Percentiles rank a stretch among this genome's conserved stretches.
phyloP scores from a whole-genome alignment of 2,113 vertebrate species.

The Pipa parva region DNA sequence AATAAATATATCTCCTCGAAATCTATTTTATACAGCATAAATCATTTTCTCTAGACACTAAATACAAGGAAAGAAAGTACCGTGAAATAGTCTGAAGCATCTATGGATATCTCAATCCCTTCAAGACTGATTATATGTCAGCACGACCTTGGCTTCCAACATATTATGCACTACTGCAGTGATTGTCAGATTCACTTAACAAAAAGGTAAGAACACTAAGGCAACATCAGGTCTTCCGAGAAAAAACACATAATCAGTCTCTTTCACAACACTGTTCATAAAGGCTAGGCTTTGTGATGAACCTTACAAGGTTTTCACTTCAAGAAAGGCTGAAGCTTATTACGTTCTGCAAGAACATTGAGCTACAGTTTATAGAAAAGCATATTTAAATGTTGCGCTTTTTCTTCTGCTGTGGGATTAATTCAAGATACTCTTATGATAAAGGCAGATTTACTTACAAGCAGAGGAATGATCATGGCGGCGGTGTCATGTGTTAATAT shows the following conservation, averaged over 20 bases:
- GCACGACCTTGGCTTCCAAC: constrained; percentile 29
- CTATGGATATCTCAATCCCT: constrained; percentile 3
- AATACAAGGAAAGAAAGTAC: background rate
- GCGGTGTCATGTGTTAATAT: too few species aligned
- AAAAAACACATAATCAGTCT: constrained; percentile 34
- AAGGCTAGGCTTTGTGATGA: background rate
- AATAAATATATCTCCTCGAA: too few species aligned
- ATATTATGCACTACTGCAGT: constrained; percentile 11
- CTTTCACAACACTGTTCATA: constrained; percentile 27
- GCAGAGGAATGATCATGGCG: too few species aligned
- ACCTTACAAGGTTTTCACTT: constrained; percentile 8
- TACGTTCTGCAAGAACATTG: constrained; percentile 1
- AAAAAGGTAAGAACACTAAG: constrained; percentile 31
- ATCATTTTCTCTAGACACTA: background rate
- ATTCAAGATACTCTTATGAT: too few species aligned
- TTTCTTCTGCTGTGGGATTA: too few species aligned
- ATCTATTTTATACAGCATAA: background rate
- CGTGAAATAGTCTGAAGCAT: background rate
- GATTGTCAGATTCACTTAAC: constrained; percentile 37
- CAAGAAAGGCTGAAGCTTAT: constrained; percentile 10
- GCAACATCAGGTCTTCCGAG: constrained; percentile 36
- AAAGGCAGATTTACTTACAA: too few species aligned
- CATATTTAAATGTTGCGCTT: too few species aligned
- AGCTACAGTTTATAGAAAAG: background rate
- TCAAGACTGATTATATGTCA: constrained; percentile 13